Evolutionary conservation across 2,113 vertebrate species (phyloP), one percentile per base, ranked within the genome.

Genomic region (Dolichallabes microphthalmus): DNA sequence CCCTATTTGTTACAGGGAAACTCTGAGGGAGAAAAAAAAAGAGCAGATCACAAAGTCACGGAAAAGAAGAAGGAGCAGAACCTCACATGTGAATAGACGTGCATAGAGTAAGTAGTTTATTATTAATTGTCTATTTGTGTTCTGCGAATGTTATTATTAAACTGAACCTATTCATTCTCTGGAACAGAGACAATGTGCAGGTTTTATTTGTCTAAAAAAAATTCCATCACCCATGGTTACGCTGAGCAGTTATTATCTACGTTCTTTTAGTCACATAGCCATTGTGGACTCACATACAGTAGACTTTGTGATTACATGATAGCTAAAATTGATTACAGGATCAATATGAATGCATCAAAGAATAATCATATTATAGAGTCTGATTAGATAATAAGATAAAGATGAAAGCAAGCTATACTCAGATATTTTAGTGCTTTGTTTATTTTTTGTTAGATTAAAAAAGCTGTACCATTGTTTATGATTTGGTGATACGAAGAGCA

Each of bases 251-350:
- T 35, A 27, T 78, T 77, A 66, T 84, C 19, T 66, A 39, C 32
- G 22, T 8, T 60, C 20, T 58, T 55, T 39, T 22, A 83, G 66
- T 73, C 71, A 75, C 25, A 53, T 52, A 50, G 55, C 39, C 35
- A 75, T 63, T 63, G 57, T 84, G 35, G n/a, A 63, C 73, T 53
- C 15, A 64, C 5, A 76, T 76, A 32, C n/a, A n/a, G n/a, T n/a
- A 35, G 57, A 83, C 57, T 60, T 73, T 76, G 53, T 39, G 7
- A 22, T 76, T 53, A 22, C 45, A 53, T 76, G 25, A 30, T 30
- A 63, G 17, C 17, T 73, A 52, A 61, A 63, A 22, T 76, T 20
- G 19, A 55, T 13, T 22, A 25, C 57, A 64, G 50, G 82, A 84
- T 84, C 32, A 76, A 53, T 52, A 61, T 20, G 22, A 83, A 27